Evolutionary conservation across 2,113 vertebrate species (phyloP), one percentile per base, ranked within the genome.

Genomic region (Tamias sibiricus): DNA sequence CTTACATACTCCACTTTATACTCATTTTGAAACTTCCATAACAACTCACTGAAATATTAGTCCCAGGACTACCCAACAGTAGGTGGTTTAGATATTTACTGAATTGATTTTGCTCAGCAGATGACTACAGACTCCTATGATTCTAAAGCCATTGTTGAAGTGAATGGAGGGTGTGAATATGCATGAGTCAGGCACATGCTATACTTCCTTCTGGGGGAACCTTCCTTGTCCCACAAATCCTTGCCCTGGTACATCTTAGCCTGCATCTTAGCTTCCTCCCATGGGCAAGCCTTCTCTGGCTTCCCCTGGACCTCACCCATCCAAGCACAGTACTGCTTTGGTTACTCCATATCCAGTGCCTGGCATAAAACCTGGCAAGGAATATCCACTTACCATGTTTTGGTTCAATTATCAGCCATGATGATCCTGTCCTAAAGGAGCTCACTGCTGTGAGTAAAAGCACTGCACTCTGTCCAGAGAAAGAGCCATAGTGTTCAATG

Each of bases 171-270:
- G 2, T 26, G 19, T 66, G 32, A 52, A 24, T 57, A 7, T 20
- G 8, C 5, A 26, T 0, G 42, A 19, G 20, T 0, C 3, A 12
- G 26, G n/a, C 1, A 24, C 19, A 11, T 2, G 12, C 19, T 14
- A 0, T 62, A 11, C 16, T 32, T 77, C 20, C 22, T 47, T 8
- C 0, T 49, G 2, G 66, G 20, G 44, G 9, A 77, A 59, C 6
- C 28, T 40, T 74, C 28, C 4, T 17, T 17, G 8, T 4, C n/a
- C 17, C 16, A 20, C 28, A 47, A 8, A 0, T 26, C 10, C 11
- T 24, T 16, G 22, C 24, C 40, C 26, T 52, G 22, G 1, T 1
- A 68, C n/a, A 4, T 44, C 11, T 17, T 8, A 44, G 11, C 0
- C 12, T 37, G n/a, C 7, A 20, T 26, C 47, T 77, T 86, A 26